A percentile compares a stretch with the other conserved stretches of the same genome.
These are phyloP conservation scores for Helarctos malayanus DNA, from an alignment of 2,797 vertebrate genomes.

Conservation along the genomic window DNA sequence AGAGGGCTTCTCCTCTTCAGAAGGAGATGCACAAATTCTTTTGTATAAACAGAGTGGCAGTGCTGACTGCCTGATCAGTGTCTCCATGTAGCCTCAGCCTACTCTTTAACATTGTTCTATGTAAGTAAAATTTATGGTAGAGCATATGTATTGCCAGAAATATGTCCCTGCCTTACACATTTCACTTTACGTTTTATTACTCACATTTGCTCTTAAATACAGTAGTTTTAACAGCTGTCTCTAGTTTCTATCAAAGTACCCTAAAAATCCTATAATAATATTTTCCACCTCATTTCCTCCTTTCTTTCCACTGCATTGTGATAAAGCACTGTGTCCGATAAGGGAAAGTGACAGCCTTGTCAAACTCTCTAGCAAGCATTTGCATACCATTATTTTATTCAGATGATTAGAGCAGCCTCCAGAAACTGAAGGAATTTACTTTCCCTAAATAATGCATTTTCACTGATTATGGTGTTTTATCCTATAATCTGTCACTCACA, in stretches of 20 bases:
- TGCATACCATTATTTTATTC: constrained; percentile 64
- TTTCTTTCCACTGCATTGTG: constrained; percentile 74
- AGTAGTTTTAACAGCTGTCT: constrained; percentile 77
- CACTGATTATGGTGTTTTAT: constrained; percentile 75
- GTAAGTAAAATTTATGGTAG: constrained; percentile 46
- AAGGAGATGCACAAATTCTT: neutral
- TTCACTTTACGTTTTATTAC: constrained; percentile 67
- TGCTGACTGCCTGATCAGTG: neutral
- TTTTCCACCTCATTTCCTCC: constrained; percentile 74
- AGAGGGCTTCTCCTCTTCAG: neutral
- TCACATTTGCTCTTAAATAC: constrained; percentile 78
- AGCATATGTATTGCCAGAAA: constrained; percentile 58
- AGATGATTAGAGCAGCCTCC: constrained; percentile 40
- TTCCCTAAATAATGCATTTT: constrained; percentile 80
- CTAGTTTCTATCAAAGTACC: constrained; percentile 73
- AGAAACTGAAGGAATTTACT: constrained; percentile 74
- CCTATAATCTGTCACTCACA: constrained; percentile 70
- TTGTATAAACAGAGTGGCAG: neutral
- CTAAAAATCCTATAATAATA: constrained; percentile 78
- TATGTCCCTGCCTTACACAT: constrained; percentile 73
- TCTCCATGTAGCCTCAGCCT: neutral
- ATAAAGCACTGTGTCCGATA: constrained; percentile 77
- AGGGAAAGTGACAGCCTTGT: constrained; percentile 77
- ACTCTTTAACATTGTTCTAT: neutral
- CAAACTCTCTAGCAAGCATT: constrained; percentile 53